phyloP scores from a whole-genome alignment of 1,140 invertebrate species.

The Danaus plexippus region DNA sequence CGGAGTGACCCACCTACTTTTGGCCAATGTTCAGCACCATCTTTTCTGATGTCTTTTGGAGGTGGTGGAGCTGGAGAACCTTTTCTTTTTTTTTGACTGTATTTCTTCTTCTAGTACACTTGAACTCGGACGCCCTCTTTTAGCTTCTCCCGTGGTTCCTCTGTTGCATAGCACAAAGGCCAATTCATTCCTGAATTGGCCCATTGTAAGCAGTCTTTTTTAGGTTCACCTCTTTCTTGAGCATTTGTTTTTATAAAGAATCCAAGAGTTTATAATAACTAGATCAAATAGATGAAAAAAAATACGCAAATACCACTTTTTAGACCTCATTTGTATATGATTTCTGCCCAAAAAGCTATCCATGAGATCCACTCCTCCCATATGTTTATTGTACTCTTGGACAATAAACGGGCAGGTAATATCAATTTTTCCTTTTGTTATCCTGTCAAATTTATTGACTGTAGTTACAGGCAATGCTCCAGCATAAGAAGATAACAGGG shows the following conservation, averaged over 20 bases:
- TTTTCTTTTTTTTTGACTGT: slow-evolving; percentile 34
- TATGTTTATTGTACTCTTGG: slow-evolving; percentile 40
- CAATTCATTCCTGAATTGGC: slow-evolving; percentile 44
- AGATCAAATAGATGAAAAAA: slow-evolving; percentile 44
- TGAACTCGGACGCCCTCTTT: slow-evolving; percentile 43
- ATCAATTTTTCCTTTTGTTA: slow-evolving; percentile 32
- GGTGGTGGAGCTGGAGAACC: slow-evolving; percentile 29
- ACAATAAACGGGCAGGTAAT: slow-evolving; percentile 30
- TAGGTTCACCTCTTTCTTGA: slow-evolving; percentile 31
- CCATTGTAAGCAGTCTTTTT: slow-evolving; percentile 36
- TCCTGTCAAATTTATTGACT: slow-evolving; percentile 24
- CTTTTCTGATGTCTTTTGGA: slow-evolving; percentile 35
- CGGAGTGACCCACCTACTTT: slow-evolving; percentile 29
- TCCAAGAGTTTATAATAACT: slow-evolving; percentile 36
- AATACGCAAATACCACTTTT: slow-evolving; percentile 42
- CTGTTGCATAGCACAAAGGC: slow-evolving; percentile 38
- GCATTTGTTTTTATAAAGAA: slow-evolving; percentile 43
- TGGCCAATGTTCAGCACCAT: slow-evolving; percentile 40
- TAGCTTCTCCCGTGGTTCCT: slow-evolving; percentile 32
- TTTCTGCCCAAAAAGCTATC: slow-evolving; percentile 62
- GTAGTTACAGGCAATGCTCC: slow-evolving; percentile 24
- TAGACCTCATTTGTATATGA: slow-evolving; percentile 37
- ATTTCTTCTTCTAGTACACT: slow-evolving; percentile 29
- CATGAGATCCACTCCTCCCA: slow-evolving; percentile 51
- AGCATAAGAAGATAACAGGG: too few relatives aligned